Base-by-base conservation (phyloP, 2,113 vertebrate genomes). In the Nettapus auritus region DNA sequence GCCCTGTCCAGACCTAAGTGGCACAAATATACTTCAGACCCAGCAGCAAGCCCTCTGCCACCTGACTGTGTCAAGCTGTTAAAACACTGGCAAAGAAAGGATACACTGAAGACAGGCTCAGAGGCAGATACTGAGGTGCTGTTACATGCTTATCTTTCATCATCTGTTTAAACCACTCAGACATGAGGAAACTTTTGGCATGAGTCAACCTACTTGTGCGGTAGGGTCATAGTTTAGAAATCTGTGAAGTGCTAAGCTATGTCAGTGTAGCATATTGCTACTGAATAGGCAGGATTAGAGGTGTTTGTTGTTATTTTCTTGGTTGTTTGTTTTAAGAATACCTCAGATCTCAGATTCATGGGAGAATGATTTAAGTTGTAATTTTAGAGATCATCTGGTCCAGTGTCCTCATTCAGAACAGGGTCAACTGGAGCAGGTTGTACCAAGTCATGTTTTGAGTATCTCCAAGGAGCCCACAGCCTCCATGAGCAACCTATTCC, bases 121-220 rank as follows among this genome's bases (percentile, higher is more conserved):
- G 40, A 31, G 85, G 25, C 28, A 64, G 46, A 59, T 36, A n/a
- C 48, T 22, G 48, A 80, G 48, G 28, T 3, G 2, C 11, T 40
- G 23, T 29, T 73, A 66, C 19, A 8, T 5, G 28, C 36, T 80
- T 82, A 10, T 48, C 79, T 66, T 36, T 67, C 50, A 44, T 68
- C 33, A 48, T 69, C 53, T 78, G 3, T 59, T 75, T 75, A 92
- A 89, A 71, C 21, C 60, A 70, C 28, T 21, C 4, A 81, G 81
- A 78, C 48, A 13, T 0, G 31, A 90, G 36, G 60, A 87, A 78
- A 71, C 2, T 2, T 59, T 90, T 70, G 0, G 0, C 18, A 4
- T n/a, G 46, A 94, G 66, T 68, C 34, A 29, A 82, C 18, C 31
- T 67, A 13, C 31, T n/a, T 67, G n/a, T 52, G 10, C 46, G 36